Base-by-base conservation (phyloP, 2,113 vertebrate species). In the Benitochromis conjunctus region DNA sequence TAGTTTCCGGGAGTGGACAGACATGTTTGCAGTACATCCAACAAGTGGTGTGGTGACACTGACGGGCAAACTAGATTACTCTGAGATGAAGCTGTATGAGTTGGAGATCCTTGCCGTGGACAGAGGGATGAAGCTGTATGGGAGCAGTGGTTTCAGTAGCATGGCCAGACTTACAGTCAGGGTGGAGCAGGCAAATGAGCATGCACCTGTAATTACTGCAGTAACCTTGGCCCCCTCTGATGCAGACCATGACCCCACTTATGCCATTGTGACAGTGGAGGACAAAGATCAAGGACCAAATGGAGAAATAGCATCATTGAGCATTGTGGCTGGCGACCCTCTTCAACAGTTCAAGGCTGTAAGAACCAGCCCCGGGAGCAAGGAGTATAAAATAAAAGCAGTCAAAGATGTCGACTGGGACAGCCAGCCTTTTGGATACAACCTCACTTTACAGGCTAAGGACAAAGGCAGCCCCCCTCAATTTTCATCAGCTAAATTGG, bases 121-220 rank as follows among this genome's bases (percentile, higher is more conserved):
- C 92, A 97, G 98, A 48, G 98, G 99, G 1, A 97, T 98, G 97
- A 99, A 99, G 91, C 86, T 99, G 8, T 99, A 99, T 0, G 99
- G 99, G 3, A 99, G 98, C 94, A 99, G 98, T 55, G 99, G 99
- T 9, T 96, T 99, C 94, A 99, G 98, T 89, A 99, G 99, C 94
- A 98, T 98, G 97, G 99, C 99, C 83, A 98, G 96, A 87, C 96
- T 99, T 5, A 97, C 96, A 0, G 96, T 99, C 79, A 95, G 97
- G 0, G 95, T 99, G 41, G 98, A 98, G 83, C 98, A 97, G 92
- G 98, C 98, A 77, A 99, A 99, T 0, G 97, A 97, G 38, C 95
- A 98, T 2, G 97, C 97, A 1, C 99, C 99, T 0, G 89, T 97
- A 21, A 97, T 99, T 85, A 97, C 97, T 1, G 98, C 97, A 1